Base-by-base conservation (phyloP, 2,113 vertebrate genomes). In the Suricata suricatta region DNA sequence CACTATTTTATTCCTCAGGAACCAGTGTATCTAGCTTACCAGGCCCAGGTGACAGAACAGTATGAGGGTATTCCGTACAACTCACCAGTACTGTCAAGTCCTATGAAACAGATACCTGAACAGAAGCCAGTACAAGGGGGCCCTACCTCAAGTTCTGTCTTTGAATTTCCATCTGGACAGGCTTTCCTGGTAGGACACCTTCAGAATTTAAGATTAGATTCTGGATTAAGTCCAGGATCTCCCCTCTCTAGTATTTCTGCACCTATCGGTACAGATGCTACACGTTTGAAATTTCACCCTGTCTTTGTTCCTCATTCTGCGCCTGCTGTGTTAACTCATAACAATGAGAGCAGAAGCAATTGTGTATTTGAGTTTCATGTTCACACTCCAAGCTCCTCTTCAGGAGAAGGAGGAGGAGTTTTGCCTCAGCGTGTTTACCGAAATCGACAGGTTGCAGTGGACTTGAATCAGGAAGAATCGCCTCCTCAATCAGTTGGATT, bases 291-390 rank as follows among this genome's bases (percentile, higher is more conserved):
- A n/a, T 99, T 99, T 97, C 99, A 99, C 92, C 98, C 99, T 93
- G 98, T 99, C 17, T 98, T 99, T 97, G 99, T 99, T 98, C 99
- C 99, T 0, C 99, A 99, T 97, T 99, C 99, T 33, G 99, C 99
- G 10, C 99, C 99, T 0, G 99, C 99, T 21, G 99, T 99, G 71
- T 98, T 99, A 96, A 98, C 98, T 7, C 99, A 99, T 25, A 98
- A 98, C 19, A 99, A 71, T 69, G 99, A 99, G 63, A 98, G 99
- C 96, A 99, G 98, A 97, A 98, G 98, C 1, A 98, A 98, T 96
- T 99, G 99, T 94, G 99, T 99, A 35, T 99, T 99, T 98, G 99
- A 99, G 96, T 99, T 99, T 98, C 99, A 99, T 96, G 97, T 99
- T 96, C 99, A 99, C 71, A 94, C 99, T 1, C 97, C 98, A 27